A percentile compares a stretch with the other conserved stretches of the same genome.
Conservation (phyloP, 1,140 invertebrate genomes). For the Drosophila kohkoa region DNA sequence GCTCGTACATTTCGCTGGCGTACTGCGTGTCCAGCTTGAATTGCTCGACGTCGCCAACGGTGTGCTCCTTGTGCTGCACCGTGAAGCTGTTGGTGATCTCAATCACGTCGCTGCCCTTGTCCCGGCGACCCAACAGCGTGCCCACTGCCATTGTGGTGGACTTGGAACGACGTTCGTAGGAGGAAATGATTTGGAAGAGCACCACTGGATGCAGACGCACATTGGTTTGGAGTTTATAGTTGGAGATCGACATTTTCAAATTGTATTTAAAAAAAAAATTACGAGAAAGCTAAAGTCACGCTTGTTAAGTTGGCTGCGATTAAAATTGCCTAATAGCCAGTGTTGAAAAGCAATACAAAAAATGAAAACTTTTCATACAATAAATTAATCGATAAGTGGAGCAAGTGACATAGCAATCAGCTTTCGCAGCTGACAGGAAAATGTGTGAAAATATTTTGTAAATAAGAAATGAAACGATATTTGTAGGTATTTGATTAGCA, state of each 20-base stretch:
- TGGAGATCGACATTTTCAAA: constrained; percentile 37
- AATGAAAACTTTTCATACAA: background rate
- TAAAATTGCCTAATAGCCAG: background rate
- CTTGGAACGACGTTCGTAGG: constrained; percentile 63
- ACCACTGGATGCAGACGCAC: constrained; percentile 64
- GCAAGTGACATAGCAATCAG: constrained; percentile 11
- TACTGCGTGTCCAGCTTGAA: constrained; percentile 60
- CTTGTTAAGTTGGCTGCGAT: constrained; percentile 53
- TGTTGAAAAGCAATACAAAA: constrained; percentile 7
- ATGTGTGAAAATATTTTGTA: background rate
- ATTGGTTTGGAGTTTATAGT: constrained; percentile 49
- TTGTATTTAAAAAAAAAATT: background rate
- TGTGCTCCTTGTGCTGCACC: constrained; percentile 56
- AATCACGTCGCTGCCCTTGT: constrained; percentile 40
- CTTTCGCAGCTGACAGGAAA: background rate
- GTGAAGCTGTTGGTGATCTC: constrained; percentile 65
- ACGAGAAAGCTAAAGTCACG: background rate
- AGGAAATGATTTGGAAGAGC: constrained; percentile 65
- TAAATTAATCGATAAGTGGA: too few relatives aligned
- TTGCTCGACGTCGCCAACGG: constrained; percentile 23
- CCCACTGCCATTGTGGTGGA: constrained; percentile 52
- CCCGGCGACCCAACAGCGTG: constrained; percentile 54
- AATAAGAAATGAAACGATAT: constrained; percentile 2
- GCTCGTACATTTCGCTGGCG: constrained; percentile 59
- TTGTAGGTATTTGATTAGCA: constrained; percentile 22